A percentile compares a stretch with the other conserved stretches of the same genome.
These are phyloP conservation scores for Caligus rogercresseyi DNA, from an alignment of 1,140 invertebrate species.

Conservation along the genomic window DNA sequence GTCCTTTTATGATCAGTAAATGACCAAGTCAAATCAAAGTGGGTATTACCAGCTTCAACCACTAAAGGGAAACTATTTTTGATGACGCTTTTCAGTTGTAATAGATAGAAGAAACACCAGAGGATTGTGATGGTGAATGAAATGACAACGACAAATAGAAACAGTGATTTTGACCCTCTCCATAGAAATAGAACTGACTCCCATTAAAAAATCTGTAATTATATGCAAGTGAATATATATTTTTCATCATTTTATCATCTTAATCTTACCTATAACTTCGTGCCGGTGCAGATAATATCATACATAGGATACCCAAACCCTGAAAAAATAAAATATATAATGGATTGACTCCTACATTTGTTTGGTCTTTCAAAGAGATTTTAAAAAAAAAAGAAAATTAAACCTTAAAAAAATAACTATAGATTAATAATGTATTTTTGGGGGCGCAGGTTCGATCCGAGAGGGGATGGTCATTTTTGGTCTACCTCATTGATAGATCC, in stretches of 20 bases:
- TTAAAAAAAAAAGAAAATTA: no score
- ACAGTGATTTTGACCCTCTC: constrained; percentile 37
- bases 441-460: no score
- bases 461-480: no score
- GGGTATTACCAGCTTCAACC: constrained; percentile 48
- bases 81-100: constrained; percentile 53
- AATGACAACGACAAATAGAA: constrained; percentile 56
- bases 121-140: constrained; percentile 60
- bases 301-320: constrained; percentile 60
- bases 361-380: neutral
- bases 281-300: constrained; percentile 48
- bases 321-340: constrained; percentile 33
- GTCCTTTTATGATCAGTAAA: neutral
- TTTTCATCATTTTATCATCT: neutral
- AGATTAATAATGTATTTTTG: no score
- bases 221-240: constrained; percentile 24
- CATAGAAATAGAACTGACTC: constrained; percentile 27
- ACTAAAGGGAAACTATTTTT: constrained; percentile 46
- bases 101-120: constrained; percentile 55
- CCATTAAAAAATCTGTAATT: constrained; percentile 29
- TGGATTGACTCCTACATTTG: neutral
- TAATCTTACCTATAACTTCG: constrained; percentile 17
- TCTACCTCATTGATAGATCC: no score
- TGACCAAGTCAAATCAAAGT: neutral
- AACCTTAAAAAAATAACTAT: no score